Evolutionary conservation across 2,797 vertebrate species (phyloP), one percentile per base, ranked within the genome.

Genomic region (Sebastes nivosus): DNA sequence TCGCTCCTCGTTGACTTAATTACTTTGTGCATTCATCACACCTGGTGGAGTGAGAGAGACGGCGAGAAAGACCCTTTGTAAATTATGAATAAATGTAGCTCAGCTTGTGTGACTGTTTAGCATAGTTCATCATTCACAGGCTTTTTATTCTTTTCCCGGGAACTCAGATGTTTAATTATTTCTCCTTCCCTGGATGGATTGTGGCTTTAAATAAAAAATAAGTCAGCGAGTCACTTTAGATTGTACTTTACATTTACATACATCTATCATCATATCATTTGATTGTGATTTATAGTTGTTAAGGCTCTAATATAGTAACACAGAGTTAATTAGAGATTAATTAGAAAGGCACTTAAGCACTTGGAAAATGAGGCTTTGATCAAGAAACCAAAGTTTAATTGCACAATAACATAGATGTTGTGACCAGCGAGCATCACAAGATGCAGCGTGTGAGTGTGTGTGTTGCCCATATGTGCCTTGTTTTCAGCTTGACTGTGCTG

Each of bases 21-120:
- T 87, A 84, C 67, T 46, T 67, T 80, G 78, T 78, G 80, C 57
- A 60, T 87, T 87, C 68, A 81, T 88, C 77, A 75, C 82, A 84
- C 77, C 83, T 80, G 73, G 71, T 58, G 36, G 66, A 86, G 68
- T 11, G 65, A 73, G 58, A 27, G 8, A 80, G 58, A 71, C 5
- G n/a, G 32, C 10, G 42, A 65, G 59, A 65, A 55, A 74, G 46
- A 72, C 68, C 20, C 50, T 61, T 60, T 57, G 72, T 71, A 67
- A 83, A 72, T 84, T 25, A 81, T 75, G 38, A 86, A 72, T 67
- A 79, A 64, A 63, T 69, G 59, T 42, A 77, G 58, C 77, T 75
- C 82, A 72, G 64, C 79, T 73, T 79, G 42, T 66, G 55, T 66
- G 52, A 64, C n/a, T 65, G 12, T 67, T 69, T 20, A 61, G n/a